Base-by-base conservation (phyloP, 2,113 vertebrate species). In the Oreotrochilus melanogaster region DNA sequence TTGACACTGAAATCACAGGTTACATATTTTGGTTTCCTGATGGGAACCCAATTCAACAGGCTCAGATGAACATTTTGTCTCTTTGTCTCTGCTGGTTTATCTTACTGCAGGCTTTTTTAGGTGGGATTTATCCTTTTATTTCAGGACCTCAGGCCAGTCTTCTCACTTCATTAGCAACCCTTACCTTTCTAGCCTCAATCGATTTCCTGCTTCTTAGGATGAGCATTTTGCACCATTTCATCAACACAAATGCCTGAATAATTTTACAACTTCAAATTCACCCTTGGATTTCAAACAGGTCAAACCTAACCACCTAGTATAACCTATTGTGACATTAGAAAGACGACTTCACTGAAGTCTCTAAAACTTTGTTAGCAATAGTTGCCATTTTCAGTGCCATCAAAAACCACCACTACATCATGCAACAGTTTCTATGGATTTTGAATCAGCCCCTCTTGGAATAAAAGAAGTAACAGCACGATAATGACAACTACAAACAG, bases 201-300 rank as follows among this genome's bases (percentile, higher is more conserved):
- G 62, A 30, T 64, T 54, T 23, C 35, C n/a, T 42, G 9, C 10
- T 35, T 57, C 30, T 30, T 27, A 17, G 9, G 18, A 57, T 31
- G 65, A 62, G 11, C 6, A 71, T 91, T 89, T 89, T 78, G 14
- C 33, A 64, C 30, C n/a, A 60, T 78, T 94, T 74, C 16, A 35
- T 67, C 23, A 84, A 42, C 5, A 78, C 17, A 58, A 70, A 19
- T 31, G 54, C 9, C 47, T 80, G 27, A 78, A 58, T 47, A 66
- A 86, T 54, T 21, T 62, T 50, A 39, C 37, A 42, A 30, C 39
- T 89, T 80, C 42, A 39, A 28, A 28, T 73, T 83, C n/a, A 19
- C 27, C 64, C 53, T 62, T 61, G 51, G 6, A 13, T 27, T 74
- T 80, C 45, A 73, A 30, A 75, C 17, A 80, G 24, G 10, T 45